Conservation (phyloP, 2,888 invertebrate genomes). For the Hydrotaea cyrtoneurina region DNA sequence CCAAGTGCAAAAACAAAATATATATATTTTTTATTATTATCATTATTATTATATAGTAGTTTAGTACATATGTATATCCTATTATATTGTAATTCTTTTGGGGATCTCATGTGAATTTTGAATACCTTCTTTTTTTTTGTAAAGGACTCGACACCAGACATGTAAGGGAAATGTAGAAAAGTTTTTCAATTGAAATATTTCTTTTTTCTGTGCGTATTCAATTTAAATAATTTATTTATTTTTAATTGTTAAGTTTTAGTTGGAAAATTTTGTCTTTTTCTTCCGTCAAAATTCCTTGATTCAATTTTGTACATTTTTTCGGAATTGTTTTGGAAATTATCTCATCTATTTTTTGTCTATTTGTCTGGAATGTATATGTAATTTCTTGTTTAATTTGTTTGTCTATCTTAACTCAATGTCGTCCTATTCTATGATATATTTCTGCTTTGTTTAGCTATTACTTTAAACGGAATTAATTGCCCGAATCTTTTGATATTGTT, state of each 20-base stretch:
- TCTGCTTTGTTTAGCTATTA: slow-evolving; percentile 24
- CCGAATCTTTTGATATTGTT: slow-evolving; percentile 23
- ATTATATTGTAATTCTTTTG: slow-evolving; percentile 47
- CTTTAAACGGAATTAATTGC: slow-evolving; percentile 54
- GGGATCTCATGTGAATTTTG: slow-evolving; percentile 64
- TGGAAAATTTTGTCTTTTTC: background rate
- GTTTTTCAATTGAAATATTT: slow-evolving; percentile 11
- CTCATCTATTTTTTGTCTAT: too few relatives aligned
- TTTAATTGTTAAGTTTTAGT: slow-evolving; percentile 51
- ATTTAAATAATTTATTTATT: background rate
- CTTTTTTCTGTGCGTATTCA: background rate
- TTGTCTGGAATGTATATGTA: slow-evolving; percentile 1
- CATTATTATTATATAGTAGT: slow-evolving; percentile 11
- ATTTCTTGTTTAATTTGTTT: slow-evolving; percentile 16
- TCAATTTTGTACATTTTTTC: too few relatives aligned
- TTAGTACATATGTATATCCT: slow-evolving; percentile 32
- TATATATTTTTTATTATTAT: slow-evolving; percentile 11
- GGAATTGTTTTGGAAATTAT: too few relatives aligned
- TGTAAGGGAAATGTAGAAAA: slow-evolving; percentile 13
- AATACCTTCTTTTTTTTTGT: slow-evolving; percentile 48
- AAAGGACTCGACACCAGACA: slow-evolving; percentile 6
- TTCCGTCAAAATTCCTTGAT: background rate
- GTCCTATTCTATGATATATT: slow-evolving; percentile 15
- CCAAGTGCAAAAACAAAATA: slow-evolving; percentile 60
- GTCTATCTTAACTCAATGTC: slow-evolving; percentile 29